phyloP scores from a whole-genome alignment of 1,140 invertebrate genomes.

The Hypothenemus hampei region DNA sequence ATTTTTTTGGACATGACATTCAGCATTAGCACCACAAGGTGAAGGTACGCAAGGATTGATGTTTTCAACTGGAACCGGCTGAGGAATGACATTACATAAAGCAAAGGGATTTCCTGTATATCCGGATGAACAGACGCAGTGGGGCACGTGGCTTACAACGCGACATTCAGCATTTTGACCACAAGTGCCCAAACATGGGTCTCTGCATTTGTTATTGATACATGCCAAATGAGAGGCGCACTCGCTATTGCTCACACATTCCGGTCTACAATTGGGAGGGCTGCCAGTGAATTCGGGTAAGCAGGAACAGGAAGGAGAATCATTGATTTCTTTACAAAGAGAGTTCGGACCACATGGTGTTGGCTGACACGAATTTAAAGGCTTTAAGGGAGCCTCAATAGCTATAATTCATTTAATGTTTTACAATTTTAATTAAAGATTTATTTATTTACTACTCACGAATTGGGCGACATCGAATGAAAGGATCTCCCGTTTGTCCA shows the following conservation, averaged over 20 bases:
- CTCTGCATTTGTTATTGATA: conserved; percentile 74
- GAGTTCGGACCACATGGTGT: conserved; percentile 79
- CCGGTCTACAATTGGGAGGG: conserved; percentile 74
- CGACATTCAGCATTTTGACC: conserved; percentile 77
- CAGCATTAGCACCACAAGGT: conserved; percentile 63
- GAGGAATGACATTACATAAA: conserved; percentile 48
- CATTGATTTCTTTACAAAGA: conserved; percentile 69
- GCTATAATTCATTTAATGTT: conserved; percentile 17
- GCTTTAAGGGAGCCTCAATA: conserved; percentile 21
- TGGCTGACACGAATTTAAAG: conserved; percentile 67
- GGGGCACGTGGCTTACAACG: conserved; percentile 76
- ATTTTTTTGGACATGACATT: conserved; percentile 56
- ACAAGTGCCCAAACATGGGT: conserved; percentile 77
- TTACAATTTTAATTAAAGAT: too few species aligned
- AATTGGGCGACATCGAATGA: conserved; percentile 52
- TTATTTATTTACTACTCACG: conserved; percentile 48
- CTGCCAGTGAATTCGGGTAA: conserved; percentile 75
- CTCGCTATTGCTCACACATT: conserved; percentile 76
- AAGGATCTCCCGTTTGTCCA: conserved; percentile 64
- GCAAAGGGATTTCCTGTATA: conserved; percentile 71
- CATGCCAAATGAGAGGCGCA: conserved; percentile 71
- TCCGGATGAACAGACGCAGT: conserved; percentile 70
- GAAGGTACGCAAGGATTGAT: conserved; percentile 55
- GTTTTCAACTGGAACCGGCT: conserved; percentile 39
- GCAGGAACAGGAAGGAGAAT: conserved; percentile 75